phyloP scores from a whole-genome alignment of 2,113 vertebrate species.

The Ictalurus punctatus region DNA sequence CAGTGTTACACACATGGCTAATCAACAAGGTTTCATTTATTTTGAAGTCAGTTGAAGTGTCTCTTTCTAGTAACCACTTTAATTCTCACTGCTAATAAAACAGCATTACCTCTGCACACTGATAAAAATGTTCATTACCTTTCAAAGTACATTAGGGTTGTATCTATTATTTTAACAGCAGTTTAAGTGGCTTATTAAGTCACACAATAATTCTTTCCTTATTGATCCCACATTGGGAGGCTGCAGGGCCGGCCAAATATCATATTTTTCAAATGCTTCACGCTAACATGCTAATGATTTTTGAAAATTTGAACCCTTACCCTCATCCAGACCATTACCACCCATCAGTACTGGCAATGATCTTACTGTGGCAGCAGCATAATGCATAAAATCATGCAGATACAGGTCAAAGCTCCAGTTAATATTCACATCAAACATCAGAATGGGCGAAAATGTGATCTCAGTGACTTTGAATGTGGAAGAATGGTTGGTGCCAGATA shows the following conservation, averaged over 20 bases:
- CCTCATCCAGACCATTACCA: constrained; percentile 43
- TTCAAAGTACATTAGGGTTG: constrained; percentile 68
- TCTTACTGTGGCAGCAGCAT: not conserved
- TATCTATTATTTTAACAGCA: constrained; percentile 66
- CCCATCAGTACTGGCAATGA: constrained; percentile 36
- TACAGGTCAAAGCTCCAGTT: not conserved
- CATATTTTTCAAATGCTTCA: constrained; percentile 61
- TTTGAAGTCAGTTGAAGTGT: constrained; percentile 61
- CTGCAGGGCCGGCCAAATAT: constrained; percentile 53
- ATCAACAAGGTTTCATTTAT: constrained; percentile 59
- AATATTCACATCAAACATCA: not conserved
- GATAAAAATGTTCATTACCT: constrained; percentile 70
- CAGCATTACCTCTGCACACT: constrained; percentile 43
- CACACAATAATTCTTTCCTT: constrained; percentile 64
- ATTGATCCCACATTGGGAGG: constrained; percentile 59
- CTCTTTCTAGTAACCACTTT: constrained; percentile 58
- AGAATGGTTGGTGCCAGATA: not conserved
- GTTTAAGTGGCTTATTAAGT: constrained; percentile 73
- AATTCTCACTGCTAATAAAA: constrained; percentile 65
- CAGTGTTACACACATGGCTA: not conserved
- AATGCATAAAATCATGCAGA: not conserved
- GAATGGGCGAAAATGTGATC: too few species aligned
- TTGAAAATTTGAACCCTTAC: constrained; percentile 54
- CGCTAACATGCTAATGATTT: constrained; percentile 59
- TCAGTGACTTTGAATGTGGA: not conserved